Base-by-base conservation (phyloP, 2,888 invertebrate species). In the Anticlea derivata region DNA sequence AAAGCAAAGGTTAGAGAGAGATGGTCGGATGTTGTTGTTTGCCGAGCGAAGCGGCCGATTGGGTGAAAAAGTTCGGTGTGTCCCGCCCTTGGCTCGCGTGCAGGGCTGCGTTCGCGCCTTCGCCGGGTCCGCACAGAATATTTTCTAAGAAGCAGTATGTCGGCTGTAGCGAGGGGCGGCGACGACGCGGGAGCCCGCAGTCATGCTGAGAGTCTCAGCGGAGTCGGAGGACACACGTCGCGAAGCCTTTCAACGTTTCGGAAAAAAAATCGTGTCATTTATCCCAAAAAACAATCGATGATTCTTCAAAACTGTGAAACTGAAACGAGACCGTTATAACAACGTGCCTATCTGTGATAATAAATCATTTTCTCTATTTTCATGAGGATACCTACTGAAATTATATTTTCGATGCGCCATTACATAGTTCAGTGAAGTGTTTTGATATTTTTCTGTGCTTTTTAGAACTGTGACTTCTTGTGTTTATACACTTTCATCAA, bases 171-270 rank as follows among this genome's bases (percentile, higher is more conserved):
- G 79, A 86, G 87, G 88, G 88, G 87, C 86, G 87, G 78, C 88
- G 81, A 78, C 84, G 87, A 78, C 84, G 87, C 87, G 87, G 89
- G 89, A 85, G 86, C 85, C 77, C 82, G 86, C 89, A 90, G 90
- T 90, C 90, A 89, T 90, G 90, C 90, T 90, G 90, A 83, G 90
- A 82, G 65, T 73, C 84, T 89, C 89, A 82, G 87, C 87, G 80
- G 80, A 84, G 83, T 70, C 80, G 83, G 81, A 80, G 89, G 87
- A 81, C 84, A 78, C 87, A 87, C 80, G 87, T 80, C 84, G 89
- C 86, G 89, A 84, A 75, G 65, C 75, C 71, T 84, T 80, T 80
- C 81, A 78, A 67, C 73, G 70, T 70, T 75, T 75, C 83, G 79
- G 78, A 73, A 83, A 83, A 86, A 88, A 83, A 85, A 75, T 75